Conservation (phyloP, 2,888 invertebrate species). For the Trichopria drosophilae region DNA sequence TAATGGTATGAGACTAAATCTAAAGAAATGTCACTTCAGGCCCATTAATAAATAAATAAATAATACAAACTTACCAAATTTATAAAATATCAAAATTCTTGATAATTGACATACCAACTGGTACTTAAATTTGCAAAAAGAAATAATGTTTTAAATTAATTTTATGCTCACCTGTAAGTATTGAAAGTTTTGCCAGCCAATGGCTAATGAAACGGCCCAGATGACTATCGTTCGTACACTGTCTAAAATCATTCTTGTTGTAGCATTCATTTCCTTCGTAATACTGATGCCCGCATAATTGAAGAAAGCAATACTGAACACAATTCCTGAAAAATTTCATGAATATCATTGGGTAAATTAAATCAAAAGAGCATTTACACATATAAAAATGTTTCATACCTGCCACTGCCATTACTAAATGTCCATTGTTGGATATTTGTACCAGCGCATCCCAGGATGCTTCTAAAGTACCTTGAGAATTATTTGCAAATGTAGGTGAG, state of each 20-base stretch:
- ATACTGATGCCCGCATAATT: slow-evolving; percentile 90
- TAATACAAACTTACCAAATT: no score
- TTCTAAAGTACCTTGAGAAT: slow-evolving; percentile 76
- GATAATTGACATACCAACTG: neutral
- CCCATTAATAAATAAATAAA: no score
- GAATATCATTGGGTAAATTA: slow-evolving; percentile 7
- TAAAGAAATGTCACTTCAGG: no score
- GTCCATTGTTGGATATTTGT: slow-evolving; percentile 72
- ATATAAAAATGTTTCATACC: slow-evolving; percentile 58
- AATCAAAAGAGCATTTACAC: no score
- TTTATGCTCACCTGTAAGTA: slow-evolving; percentile 65
- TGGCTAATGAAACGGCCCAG: slow-evolving; percentile 78
- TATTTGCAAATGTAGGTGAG: slow-evolving; percentile 75
- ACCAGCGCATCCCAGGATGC: slow-evolving; percentile 82
- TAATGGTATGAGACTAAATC: no score
- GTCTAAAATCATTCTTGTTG: slow-evolving; percentile 87
- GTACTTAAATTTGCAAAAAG: slow-evolving; percentile 1
- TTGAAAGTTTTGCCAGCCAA: slow-evolving; percentile 81
- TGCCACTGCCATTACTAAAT: slow-evolving; percentile 67
- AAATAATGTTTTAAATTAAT: neutral
- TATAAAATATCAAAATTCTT: no score
- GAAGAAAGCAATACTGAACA: slow-evolving; percentile 88
- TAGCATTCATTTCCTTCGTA: slow-evolving; percentile 91
- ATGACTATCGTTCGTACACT: slow-evolving; percentile 87
- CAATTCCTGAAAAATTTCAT: slow-evolving; percentile 66